Evolutionary conservation across 1,140 invertebrate genomes (phyloP).

Genomic region (Diabrotica undecimpunctata): DNA sequence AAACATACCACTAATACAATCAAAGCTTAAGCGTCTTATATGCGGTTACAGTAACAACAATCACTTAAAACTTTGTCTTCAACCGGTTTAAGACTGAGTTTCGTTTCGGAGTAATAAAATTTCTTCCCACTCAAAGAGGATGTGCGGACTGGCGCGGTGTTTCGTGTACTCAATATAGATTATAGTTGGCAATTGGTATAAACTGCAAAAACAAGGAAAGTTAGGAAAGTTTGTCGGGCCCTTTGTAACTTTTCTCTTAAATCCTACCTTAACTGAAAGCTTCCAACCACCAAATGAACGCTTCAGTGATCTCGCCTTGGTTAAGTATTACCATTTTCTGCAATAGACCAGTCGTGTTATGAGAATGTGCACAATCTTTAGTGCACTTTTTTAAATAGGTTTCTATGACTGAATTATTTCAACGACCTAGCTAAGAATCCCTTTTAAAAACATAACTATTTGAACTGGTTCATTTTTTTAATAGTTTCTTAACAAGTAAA

Average conservation of each 20-base stretch:
- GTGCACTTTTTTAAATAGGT: no score
- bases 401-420: no score
- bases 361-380: no score
- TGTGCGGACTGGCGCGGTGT: background rate
- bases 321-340: background rate
- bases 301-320: constrained; percentile 9
- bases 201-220: constrained; percentile 12
- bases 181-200: constrained; percentile 9
- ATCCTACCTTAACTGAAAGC: constrained; percentile 15
- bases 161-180: constrained; percentile 12
- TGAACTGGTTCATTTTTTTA: no score
- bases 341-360: background rate
- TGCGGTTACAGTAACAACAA: constrained; percentile 10
- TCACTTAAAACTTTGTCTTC: constrained; percentile 1
- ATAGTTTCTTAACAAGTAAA: no score
- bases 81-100: background rate
- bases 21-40: background rate
- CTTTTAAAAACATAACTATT: no score
- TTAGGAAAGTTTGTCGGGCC: background rate
- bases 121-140: constrained; percentile 7
- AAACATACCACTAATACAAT: background rate
- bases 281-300: constrained; percentile 6
- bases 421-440: no score
- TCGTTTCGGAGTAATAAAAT: constrained; percentile 4
- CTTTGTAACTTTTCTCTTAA: constrained; percentile 12